Evolutionary conservation across 2,888 invertebrate species (phyloP), one percentile per base, ranked within the genome.

Genomic region (Timema podura): DNA sequence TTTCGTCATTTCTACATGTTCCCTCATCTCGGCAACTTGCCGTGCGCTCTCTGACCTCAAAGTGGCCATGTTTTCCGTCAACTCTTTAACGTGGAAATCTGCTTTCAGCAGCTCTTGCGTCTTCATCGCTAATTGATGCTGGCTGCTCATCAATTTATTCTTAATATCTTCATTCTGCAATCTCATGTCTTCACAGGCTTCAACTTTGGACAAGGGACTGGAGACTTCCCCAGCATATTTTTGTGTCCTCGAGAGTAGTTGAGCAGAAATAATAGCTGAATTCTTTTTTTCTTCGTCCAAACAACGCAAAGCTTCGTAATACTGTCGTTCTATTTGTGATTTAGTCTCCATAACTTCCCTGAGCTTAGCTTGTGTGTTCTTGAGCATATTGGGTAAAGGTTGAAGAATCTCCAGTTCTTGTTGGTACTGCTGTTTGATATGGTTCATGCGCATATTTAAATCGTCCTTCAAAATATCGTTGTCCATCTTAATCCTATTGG

Each of bases 1-100:
- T 45, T 61, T 61, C 44, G 61, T 61, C 30, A 9, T 61, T 6
- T 61, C 61, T n/a, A 45, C 61, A 30, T 61, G 30, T 8, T 30
- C 44, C 61, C 61, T 8, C 30, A 61, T 45, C 61, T 16, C 61
- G 1, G 44, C 6, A 30, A 61, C 61, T 13, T 61, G 61, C 44
- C 61, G 61, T 6, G 61, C 61, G 61, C 61, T 5, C 61, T 61
- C 61, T 45, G 30, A 30, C 30, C 61, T 61, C 30, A 61, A 45
- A 10, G 61, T 61, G 44, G 16, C 6, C 30, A 61, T 30, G 61
- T 61, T 61, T 11, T 30, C 61, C 16, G 61, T 6, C 16, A 61
- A 11, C 30, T 61, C 44, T 11, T 30, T 61, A 11, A 61, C 61
- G 6, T 44, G 61, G 6, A 5, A 3, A 44, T 7, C 7, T 44